Evolutionary conservation across 1,140 invertebrate species (phyloP).

Genomic region (Medauroidea extradentata): DNA sequence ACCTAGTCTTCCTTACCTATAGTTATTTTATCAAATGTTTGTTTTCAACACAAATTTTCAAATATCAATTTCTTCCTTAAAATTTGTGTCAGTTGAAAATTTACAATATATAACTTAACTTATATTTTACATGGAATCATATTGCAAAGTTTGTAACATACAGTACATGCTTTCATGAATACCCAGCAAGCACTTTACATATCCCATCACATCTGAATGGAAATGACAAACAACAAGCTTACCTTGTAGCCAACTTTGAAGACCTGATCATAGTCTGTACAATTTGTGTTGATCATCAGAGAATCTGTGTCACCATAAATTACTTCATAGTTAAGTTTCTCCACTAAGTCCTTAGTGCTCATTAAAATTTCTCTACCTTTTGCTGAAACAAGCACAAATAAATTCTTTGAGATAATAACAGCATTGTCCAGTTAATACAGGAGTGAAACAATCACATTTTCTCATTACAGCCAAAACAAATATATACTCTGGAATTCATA

Average conservation of each 20-base stretch:
- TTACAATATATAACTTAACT: no score
- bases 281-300: conserved; percentile 98
- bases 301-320: conserved; percentile 99
- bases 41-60: no score
- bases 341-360: conserved; percentile 81
- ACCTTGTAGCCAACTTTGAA: conserved; percentile 66
- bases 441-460: not conserved
- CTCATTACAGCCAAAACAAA: not conserved
- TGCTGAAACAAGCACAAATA: conserved; percentile 37
- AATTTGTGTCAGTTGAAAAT: no score
- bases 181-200: no score
- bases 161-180: no score
- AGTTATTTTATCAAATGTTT: no score
- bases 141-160: no score
- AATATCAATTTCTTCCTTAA: no score
- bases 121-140: no score
- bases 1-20: no score
- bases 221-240: conserved; percentile 20
- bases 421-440: not conserved
- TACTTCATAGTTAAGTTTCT: conserved; percentile 86
- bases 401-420: not conserved
- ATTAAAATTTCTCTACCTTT: conserved; percentile 92
- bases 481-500: not conserved
- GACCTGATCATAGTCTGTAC: conserved; percentile 80
- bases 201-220: no score